Conservation (phyloP, 2,113 vertebrate species). For the Coptodon rendalli region DNA sequence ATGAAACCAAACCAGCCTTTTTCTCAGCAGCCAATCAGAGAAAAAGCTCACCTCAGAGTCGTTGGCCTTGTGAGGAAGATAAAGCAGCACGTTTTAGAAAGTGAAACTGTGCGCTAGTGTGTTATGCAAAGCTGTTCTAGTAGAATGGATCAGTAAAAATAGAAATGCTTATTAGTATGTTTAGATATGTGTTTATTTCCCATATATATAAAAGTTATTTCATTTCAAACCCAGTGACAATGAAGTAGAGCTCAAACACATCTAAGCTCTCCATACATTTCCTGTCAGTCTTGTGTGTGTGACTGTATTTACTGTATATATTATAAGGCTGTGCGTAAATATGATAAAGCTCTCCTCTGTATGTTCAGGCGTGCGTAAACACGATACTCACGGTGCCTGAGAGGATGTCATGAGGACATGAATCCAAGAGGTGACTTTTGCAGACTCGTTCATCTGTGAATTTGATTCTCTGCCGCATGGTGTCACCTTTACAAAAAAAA, state of each 20-base stretch:
- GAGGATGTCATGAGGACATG: slow-evolving; percentile 96
- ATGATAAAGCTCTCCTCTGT: background rate
- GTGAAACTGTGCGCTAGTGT: background rate
- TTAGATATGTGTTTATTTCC: background rate
- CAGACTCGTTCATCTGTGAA: slow-evolving; percentile 97
- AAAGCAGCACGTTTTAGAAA: background rate
- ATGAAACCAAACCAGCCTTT: background rate
- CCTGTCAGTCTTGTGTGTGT: background rate
- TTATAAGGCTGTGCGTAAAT: background rate
- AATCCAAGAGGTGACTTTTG: slow-evolving; percentile 98
- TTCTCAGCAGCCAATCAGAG: background rate
- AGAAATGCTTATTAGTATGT: background rate
- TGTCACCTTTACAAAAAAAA: slow-evolving; percentile 79
- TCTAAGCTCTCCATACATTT: background rate
- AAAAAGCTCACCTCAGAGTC: background rate
- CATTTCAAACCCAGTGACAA: background rate
- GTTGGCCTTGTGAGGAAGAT: background rate
- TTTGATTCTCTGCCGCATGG: slow-evolving; percentile 95
- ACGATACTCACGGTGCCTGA: slow-evolving; percentile 89
- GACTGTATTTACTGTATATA: background rate
- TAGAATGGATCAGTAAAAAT: background rate
- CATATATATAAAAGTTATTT: background rate
- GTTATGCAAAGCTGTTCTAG: background rate
- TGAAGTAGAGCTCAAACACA: background rate
- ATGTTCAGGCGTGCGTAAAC: background rate